Base-by-base conservation (phyloP, 2,797 vertebrate species). In the Karalla daura region DNA sequence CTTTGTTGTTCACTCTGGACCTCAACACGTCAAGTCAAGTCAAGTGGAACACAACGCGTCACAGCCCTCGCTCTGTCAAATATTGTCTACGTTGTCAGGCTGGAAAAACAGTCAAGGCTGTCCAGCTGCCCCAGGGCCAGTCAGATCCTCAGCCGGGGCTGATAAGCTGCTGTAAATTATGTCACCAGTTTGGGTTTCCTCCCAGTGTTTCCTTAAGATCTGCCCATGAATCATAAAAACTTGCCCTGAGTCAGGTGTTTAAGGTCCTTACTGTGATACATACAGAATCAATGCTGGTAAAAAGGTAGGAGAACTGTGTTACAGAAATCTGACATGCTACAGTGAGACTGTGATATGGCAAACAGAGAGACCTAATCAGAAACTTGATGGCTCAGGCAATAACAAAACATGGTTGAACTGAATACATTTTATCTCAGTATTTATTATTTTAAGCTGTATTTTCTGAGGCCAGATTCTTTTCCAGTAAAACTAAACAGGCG, bases 141-240 rank as follows among this genome's bases (percentile, higher is more conserved):
- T 74, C 66, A 56, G 49, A 28, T 75, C 54, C 41, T 59, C 36
- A 23, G 0, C 28, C 17, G 58, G 45, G 4, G 62, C 59, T 67
- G 88, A 91, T 89, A 89, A 88, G 58, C 75, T 52, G 76, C 62
- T 41, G 49, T 81, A 68, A 79, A 85, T 40, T 40, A 59, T 45
- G 63, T 72, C 51, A 65, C 14, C 9, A 1, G 11, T 47, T 37
- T 43, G 12, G 60, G 74, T 61, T 43, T 24, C 8, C 5, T 53
- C 21, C 2, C 21, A 12, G 13, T 21, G 5, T 39, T 54, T 45
- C 17, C 46, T 70, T 18, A 4, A 12, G 24, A 74, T 63, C 14
- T 5, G 46, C 35, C 46, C 1, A 14, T 8, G 7, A 21, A 63
- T 68, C 53, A 76, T 77, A 47, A 78, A 83, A 21, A 59, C 65